Base-by-base conservation (phyloP, 2,113 vertebrate genomes). In the Chlamydotis undulata region DNA sequence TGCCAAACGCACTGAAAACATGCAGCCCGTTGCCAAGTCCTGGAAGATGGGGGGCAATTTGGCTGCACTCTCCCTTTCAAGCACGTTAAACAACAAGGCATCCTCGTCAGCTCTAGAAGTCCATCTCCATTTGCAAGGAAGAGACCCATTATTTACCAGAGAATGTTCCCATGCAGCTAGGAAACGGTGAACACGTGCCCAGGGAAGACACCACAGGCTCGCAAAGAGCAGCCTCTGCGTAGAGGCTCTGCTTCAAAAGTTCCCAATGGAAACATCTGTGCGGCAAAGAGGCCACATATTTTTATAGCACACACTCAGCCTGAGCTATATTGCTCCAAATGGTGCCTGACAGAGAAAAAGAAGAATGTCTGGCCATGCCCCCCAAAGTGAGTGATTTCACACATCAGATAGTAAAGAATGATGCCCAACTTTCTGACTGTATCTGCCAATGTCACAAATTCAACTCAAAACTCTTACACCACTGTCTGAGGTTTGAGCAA, bases 1-100 rank as follows among this genome's bases (percentile, higher is more conserved):
- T 96, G 96, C 94, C 97, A 97, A 94, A 97, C 24, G 52, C 91
- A 89, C 91, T 96, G 82, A 97, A 98, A 98, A 96, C 77, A 84
- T 2, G 2, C 90, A 63, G 67, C 47, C 57, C 67, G 55, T 83
- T 70, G 81, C 95, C 90, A 90, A 78, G 70, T 53, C 82, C 24
- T 2, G 60, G 56, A 89, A 53, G 37, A 56, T 0, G 0, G 52
- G 56, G 59, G 61, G 13, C 10, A 15, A 33, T 76, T 89, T 78
- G 94, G 93, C 94, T 87, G 68, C 85, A 86, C 50, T 43, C 87
- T 85, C 37, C 69, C n/a, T 73, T 68, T 39, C 47, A 63, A 70
- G 49, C 47, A 10, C 3, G 26, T 92, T 75, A 69, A 93, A 86
- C 22, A 29, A 70, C 68, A n/a, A 68, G 19, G 28, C 50, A 80